Percentiles rank a stretch among this genome's conserved stretches.
Conservation (phyloP, 2,113 vertebrate species). For the Meriones unguiculatus region DNA sequence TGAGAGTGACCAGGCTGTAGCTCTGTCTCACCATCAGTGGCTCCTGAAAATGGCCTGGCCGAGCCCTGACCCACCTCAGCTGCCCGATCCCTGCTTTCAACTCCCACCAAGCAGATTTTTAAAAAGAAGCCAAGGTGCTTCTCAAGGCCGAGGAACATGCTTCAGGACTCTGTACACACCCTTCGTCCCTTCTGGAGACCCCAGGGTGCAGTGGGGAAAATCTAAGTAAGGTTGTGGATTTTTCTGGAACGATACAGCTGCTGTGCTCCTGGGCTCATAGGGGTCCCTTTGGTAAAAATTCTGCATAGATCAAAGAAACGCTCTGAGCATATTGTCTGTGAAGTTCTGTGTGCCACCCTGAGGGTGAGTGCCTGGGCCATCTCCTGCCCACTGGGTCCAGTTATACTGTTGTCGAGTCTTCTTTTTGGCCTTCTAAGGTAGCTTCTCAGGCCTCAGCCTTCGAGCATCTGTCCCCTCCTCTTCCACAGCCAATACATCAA, state of each 20-base stretch:
- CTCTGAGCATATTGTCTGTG: rapidly evolving
- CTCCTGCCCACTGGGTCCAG: background rate
- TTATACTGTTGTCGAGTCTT: rapidly evolving
- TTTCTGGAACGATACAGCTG: background rate
- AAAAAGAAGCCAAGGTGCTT: background rate
- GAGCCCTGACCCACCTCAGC: background rate
- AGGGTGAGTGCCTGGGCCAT: background rate
- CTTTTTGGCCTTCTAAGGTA: rapidly evolving
- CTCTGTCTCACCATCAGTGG: background rate
- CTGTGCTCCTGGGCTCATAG: background rate
- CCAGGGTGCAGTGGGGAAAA: background rate
- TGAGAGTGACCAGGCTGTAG: background rate
- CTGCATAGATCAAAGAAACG: background rate
- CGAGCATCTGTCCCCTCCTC: rapidly evolving
- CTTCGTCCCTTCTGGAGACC: background rate
- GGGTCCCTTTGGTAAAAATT: rapidly evolving
- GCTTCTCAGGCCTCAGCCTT: background rate
- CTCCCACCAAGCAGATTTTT: background rate
- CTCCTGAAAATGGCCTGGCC: background rate
- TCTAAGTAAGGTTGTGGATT: background rate
- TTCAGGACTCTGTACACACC: background rate
- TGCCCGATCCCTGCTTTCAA: no score
- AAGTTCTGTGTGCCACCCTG: background rate
- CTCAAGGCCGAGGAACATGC: background rate
- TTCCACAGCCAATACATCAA: conserved; percentile 93